Conservation (phyloP, 2,888 invertebrate species). For the Imbricaverruca yamaguchii region DNA sequence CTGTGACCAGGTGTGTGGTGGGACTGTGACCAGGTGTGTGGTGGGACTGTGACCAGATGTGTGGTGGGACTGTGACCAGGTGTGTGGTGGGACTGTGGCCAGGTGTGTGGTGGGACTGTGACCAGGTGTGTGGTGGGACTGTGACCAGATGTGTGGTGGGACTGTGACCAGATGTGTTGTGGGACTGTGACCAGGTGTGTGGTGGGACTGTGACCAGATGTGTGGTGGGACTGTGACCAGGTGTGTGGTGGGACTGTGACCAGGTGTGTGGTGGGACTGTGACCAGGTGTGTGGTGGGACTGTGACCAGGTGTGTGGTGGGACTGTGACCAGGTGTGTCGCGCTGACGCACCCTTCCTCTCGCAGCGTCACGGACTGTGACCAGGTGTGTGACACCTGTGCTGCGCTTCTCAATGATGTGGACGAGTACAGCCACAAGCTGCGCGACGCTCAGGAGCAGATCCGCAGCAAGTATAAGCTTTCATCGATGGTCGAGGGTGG, state of each 20-base stretch:
- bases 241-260: background rate
- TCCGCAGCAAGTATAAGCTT: background rate
- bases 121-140: too few relatives aligned
- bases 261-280: background rate
- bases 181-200: too few relatives aligned
- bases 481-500: background rate
- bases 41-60: too few relatives aligned
- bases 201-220: too few relatives aligned
- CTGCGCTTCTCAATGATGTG: background rate
- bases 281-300: background rate
- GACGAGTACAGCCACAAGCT: constrained; percentile 10
- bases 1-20: too few relatives aligned
- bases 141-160: too few relatives aligned
- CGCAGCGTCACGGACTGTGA: background rate
- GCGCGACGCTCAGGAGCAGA: background rate
- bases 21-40: too few relatives aligned
- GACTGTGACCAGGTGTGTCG: background rate
- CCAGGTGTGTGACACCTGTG: background rate
- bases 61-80: too few relatives aligned
- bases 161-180: too few relatives aligned
- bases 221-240: background rate
- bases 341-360: too few relatives aligned
- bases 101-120: too few relatives aligned
- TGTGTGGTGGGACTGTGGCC: too few relatives aligned
- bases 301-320: background rate